Evolutionary conservation across 2,888 invertebrate species (phyloP), one percentile per base, ranked within the genome.

Genomic region (Drosophila limbata): DNA sequence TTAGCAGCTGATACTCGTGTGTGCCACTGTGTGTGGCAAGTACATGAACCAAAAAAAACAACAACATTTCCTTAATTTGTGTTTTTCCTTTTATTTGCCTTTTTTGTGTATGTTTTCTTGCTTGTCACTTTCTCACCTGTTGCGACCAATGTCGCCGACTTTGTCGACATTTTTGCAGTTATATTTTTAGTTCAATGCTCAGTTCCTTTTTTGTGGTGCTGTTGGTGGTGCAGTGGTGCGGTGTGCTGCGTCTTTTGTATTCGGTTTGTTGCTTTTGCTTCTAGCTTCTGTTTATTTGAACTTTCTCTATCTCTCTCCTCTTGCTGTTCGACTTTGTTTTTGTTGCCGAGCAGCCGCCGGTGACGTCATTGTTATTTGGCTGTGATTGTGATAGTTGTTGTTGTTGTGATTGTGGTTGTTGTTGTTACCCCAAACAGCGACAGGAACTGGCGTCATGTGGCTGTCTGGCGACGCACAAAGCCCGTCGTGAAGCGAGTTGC

Each of bases 111-210:
- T 28, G 28, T 28, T 28, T 37, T 73, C 42, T 37, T 42, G 45
- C 57, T 31, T 61, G 51, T 55, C 51, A 75, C 82, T 55, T 48
- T 75, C 82, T 89, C 81, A 89, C 89, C 89, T 89, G 89, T 89
- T 89, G 89, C 83, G 28, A 66, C 61, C 50, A 61, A 61, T 50
- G 64, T 62, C 55, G 60, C 39, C 35, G 67, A 59, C 53, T 79
- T 80, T 77, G 84, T 69, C 52, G 84, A 79, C 67, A 84, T 73
- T 64, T 66, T 63, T 62, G 57, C n/a, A 15, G 33, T 37, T 48
- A 31, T 60, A 31, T 60, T 66, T 44, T 57, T 45, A 60, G 65
- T 60, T 60, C 47, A 66, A 47, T 40, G 48, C 48, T 15, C 62
- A n/a, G 35, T 25, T 25, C 31, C 19, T 19, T 31, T 44, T 19